Percentiles rank a stretch among this genome's conserved stretches.
Evolutionary conservation across 2,888 invertebrate genomes (phyloP).

Genomic region (Pocota personata): DNA sequence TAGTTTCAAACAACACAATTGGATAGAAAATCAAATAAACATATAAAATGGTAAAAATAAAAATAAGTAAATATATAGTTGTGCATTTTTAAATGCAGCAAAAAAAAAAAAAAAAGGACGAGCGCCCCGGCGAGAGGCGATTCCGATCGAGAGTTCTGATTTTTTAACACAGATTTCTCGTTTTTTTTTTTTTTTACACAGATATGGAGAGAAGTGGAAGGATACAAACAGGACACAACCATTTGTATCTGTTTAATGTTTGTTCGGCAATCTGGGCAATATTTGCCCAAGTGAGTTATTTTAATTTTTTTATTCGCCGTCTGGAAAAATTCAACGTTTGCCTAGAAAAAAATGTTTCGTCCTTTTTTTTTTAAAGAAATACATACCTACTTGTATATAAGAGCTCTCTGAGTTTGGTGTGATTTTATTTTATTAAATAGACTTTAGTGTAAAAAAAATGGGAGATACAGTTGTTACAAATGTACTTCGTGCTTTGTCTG

Average conservation of each 20-base stretch:
- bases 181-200: constrained; percentile 9
- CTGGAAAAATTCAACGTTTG: constrained; percentile 51
- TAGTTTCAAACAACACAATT: constrained; percentile 33
- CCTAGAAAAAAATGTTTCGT: constrained; percentile 39
- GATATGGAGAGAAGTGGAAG: neutral
- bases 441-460: constrained; percentile 2
- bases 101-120: neutral
- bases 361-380: neutral
- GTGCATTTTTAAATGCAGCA: constrained; percentile 31
- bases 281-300: constrained; percentile 70
- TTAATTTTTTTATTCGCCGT: constrained; percentile 9
- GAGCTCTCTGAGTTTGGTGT: neutral
- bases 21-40: constrained; percentile 53
- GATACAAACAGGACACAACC: constrained; percentile 30
- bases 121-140: constrained; percentile 14
- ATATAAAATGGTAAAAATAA: constrained; percentile 40
- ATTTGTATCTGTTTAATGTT: constrained; percentile 73
- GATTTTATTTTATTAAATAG: constrained; percentile 40
- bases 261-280: constrained; percentile 73
- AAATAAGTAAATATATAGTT: constrained; percentile 15
- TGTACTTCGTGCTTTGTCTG: constrained; percentile 38
- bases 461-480: constrained; percentile 46
- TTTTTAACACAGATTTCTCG: constrained; percentile 34
- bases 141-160: constrained; percentile 54
- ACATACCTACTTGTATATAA: neutral